Evolutionary conservation across 1,140 invertebrate genomes (phyloP).

Genomic region (Cydia strobilella): DNA sequence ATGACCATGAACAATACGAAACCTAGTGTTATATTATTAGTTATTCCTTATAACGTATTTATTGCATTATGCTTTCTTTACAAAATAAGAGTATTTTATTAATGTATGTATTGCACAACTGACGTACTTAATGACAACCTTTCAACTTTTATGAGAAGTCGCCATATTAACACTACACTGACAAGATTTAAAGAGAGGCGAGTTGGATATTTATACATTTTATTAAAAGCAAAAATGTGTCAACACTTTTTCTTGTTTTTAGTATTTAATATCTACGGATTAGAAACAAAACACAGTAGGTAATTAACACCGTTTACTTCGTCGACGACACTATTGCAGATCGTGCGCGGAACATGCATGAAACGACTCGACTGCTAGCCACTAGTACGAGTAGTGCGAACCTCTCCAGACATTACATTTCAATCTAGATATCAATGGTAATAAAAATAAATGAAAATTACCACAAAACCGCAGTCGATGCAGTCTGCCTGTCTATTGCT

Average conservation of each 20-base stretch:
- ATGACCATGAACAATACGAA: not conserved
- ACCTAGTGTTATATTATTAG: not conserved
- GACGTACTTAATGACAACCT: no score
- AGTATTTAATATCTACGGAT: not conserved
- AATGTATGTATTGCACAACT: no score
- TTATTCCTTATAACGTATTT: no score
- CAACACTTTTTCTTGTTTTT: not conserved
- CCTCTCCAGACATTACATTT: conserved; percentile 19
- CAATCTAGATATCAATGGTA: conserved; percentile 13
- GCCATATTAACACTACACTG: no score
- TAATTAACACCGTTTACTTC: not conserved
- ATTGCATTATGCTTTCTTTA: no score
- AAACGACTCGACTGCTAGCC: not conserved
- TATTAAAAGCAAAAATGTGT: no score
- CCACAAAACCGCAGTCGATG: conserved; percentile 4
- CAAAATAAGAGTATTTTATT: no score
- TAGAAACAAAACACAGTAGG: not conserved
- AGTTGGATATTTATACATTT: no score
- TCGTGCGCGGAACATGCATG: not conserved
- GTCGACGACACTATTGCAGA: not conserved
- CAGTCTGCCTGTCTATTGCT: not conserved
- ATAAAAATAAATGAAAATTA: conserved; percentile 18
- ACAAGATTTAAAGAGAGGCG: no score
- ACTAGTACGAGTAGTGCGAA: not conserved
- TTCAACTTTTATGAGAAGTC: no score